Percentiles rank a stretch among this genome's conserved stretches.
These are phyloP conservation scores for Lasioglossum albipes DNA, from an alignment of 1,140 invertebrate genomes.

Conservation along the genomic window DNA sequence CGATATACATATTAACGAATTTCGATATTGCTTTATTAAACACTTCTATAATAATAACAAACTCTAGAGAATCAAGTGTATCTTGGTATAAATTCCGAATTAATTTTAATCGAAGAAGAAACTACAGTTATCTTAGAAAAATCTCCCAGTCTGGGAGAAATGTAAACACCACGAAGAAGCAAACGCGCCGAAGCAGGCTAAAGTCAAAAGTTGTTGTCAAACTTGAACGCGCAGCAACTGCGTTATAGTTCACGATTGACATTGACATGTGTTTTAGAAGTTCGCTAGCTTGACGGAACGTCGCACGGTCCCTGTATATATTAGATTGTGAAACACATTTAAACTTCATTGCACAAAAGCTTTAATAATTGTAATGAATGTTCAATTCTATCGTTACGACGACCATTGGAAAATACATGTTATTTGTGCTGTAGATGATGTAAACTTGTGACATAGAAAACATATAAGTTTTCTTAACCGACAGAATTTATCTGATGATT, in stretches of 20 bases:
- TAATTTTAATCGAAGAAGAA: background rate
- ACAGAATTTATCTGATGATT: background rate
- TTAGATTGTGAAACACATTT: background rate
- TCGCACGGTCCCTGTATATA: background rate
- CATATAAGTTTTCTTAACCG: background rate
- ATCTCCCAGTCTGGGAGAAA: background rate
- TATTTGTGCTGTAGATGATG: background rate
- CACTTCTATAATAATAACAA: no score
- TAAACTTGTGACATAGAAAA: background rate
- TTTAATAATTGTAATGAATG: background rate
- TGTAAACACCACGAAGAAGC: background rate
- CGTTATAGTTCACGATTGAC: background rate
- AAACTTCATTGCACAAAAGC: background rate
- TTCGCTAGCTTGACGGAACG: background rate
- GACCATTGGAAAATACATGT: background rate
- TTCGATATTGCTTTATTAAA: no score
- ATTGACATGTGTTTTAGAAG: background rate
- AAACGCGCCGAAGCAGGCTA: background rate
- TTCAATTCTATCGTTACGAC: background rate
- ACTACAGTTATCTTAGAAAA: background rate
- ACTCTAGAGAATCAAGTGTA: no score
- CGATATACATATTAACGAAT: no score
- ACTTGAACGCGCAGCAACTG: background rate
- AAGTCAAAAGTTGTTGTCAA: constrained; percentile 22
- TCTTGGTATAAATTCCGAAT: no score